Base-by-base conservation (phyloP, 2,113 vertebrate genomes). In the Brachirus orientalis region DNA sequence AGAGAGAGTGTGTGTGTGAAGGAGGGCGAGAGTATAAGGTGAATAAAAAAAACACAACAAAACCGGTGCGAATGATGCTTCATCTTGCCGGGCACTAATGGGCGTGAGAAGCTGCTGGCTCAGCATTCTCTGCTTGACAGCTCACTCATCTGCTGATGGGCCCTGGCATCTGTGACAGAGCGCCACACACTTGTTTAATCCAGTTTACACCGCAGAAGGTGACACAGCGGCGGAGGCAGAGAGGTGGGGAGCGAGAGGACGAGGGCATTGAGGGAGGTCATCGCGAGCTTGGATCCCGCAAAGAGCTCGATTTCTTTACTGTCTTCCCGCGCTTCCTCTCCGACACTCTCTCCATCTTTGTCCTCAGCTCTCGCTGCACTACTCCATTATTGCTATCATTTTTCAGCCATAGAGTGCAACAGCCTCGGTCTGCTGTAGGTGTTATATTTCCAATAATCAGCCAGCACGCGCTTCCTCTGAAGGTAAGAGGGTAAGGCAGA, bases 151-250 rank as follows among this genome's bases (percentile, higher is more conserved):
- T 58, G 36, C 82, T 83, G 88, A 75, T 75, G 76, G 87, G 82
- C 86, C 13, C 10, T 20, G 79, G 78, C 66, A 90, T 82, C 85
- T 82, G 84, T 79, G 90, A 92, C 87, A 71, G 87, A 91, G 91
- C 77, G 73, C 88, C 89, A 88, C 54, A 86, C 93, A 93, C 92
- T 92, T 94, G 90, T 93, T 94, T 95, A 94, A 94, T 94, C 40
- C 43, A 12, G 63, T 86, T 76, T 69, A 50, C 58, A 72, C 53
- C 77, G 72, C 78, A 17, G 10, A 75, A 77, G 67, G 54, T 74
- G 69, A 79, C 82, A 84, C 52, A 37, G 45, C 69, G 64, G 76
- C 52, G 20, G 41, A 61, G 66, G 63, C 12, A 18, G 45, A 82
- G 63, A 63, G 46, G 63, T 48, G 14, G 16, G 33, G 59, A 40